Conservation (phyloP, 2,888 invertebrate species). For the Operophtera brumata region DNA sequence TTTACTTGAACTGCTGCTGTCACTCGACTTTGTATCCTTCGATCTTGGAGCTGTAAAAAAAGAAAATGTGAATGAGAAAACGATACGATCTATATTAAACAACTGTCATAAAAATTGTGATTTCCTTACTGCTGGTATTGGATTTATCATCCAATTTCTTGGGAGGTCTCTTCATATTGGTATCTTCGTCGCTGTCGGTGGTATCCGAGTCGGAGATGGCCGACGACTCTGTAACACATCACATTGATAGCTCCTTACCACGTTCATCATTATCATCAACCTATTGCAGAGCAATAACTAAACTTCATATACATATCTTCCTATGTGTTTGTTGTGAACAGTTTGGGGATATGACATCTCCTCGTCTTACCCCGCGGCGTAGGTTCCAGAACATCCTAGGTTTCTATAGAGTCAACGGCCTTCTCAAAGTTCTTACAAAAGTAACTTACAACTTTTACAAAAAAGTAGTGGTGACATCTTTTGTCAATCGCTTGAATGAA, state of each 20-base stretch:
- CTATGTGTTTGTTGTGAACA: no score
- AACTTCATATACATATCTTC: no score
- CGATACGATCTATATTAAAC: neutral
- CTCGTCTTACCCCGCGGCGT: no score
- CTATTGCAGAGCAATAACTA: no score
- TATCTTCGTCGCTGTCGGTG: slow-evolving; percentile 75
- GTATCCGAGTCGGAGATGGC: slow-evolving; percentile 73
- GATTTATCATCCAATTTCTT: slow-evolving; percentile 69
- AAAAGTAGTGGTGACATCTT: no score
- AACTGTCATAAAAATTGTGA: neutral
- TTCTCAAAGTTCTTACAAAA: no score
- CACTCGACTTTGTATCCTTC: slow-evolving; percentile 68
- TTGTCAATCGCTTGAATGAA: no score
- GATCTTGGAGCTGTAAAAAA: slow-evolving; percentile 55
- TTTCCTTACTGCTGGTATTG: slow-evolving; percentile 54
- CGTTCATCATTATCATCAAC: no score
- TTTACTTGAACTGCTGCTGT: slow-evolving; percentile 68
- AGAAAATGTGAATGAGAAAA: neutral
- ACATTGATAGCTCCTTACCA: neutral
- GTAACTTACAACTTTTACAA: no score
- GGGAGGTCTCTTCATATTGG: slow-evolving; percentile 57
- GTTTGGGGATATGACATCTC: no score
- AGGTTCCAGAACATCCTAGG: no score
- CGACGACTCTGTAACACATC: slow-evolving; percentile 57
- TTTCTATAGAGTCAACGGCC: no score